Evolutionary conservation across 2,888 invertebrate species (phyloP).

Genomic region (Stenotaenia linearis): DNA sequence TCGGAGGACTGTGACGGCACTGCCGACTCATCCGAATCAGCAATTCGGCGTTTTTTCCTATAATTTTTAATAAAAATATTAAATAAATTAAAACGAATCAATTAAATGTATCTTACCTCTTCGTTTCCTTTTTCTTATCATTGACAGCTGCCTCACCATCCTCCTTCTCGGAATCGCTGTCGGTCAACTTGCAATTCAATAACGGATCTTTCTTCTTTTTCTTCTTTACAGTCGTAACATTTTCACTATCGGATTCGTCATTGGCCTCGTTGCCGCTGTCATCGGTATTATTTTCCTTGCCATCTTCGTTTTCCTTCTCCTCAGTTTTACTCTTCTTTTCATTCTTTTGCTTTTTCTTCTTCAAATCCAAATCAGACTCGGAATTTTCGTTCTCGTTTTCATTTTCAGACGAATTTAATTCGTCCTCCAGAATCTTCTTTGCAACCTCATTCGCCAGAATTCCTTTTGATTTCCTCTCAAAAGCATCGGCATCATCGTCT

Average conservation of each 20-base stretch:
- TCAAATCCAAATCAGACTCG: conserved; percentile 27
- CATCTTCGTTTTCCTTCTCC: neutral
- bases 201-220: conserved; percentile 33
- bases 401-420: conserved; percentile 21
- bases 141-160: conserved; percentile 33
- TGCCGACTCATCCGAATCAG: conserved; percentile 27
- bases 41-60: neutral
- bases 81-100: neutral
- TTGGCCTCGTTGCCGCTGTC: neutral
- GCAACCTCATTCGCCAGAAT: conserved; percentile 34
- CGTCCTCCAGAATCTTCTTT: conserved; percentile 33
- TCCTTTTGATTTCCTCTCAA: neutral
- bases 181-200: conserved; percentile 41
- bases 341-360: conserved; percentile 19
- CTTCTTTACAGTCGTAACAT: conserved; percentile 27
- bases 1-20: neutral
- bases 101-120: neutral
- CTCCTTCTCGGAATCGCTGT: conserved; percentile 41
- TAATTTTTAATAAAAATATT: neutral
- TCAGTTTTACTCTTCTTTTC: neutral
- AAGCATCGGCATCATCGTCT: neutral
- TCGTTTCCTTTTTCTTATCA: neutral
- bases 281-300: conserved; percentile 27
- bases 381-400: conserved; percentile 13
- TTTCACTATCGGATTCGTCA: neutral